Percentiles rank a stretch among this genome's conserved stretches.
Conservation (phyloP, 2,888 invertebrate species). For the Cantharis nigra region DNA sequence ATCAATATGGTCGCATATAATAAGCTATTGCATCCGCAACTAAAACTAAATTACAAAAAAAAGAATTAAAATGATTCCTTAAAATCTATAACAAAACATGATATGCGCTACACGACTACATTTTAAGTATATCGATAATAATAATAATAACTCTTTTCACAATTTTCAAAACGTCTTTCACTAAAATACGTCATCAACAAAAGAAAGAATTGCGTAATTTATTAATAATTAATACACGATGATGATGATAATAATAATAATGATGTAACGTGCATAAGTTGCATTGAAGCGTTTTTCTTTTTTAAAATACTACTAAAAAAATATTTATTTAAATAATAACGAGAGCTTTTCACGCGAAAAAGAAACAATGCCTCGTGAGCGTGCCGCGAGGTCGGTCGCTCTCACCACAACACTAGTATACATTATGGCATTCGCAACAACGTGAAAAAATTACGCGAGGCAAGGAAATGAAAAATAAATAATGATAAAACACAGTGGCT, state of each 20-base stretch:
- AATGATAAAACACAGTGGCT: neutral
- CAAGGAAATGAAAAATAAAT: neutral
- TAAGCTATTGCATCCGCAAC: conserved; percentile 23
- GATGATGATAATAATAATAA: neutral
- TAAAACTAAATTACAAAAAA: conserved; percentile 12
- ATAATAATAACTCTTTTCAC: neutral
- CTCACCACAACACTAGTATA: neutral
- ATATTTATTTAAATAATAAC: neutral
- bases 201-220: neutral
- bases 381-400: neutral
- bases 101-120: conserved; percentile 28
- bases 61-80: conserved; percentile 7
- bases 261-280: neutral
- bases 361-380: neutral
- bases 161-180: neutral
- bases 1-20: conserved; percentile 8
- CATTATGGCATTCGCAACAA: neutral
- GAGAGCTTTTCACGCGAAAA: neutral
- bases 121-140: conserved; percentile 4
- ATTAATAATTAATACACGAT: neutral
- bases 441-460: neutral
- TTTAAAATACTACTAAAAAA: neutral
- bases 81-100: conserved; percentile 25
- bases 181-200: neutral
- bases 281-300: neutral